A percentile compares a stretch with the other conserved stretches of the same genome.
These are phyloP conservation scores for Argyresthia goedartella DNA, from an alignment of 2,888 invertebrate species.

Conservation along the genomic window DNA sequence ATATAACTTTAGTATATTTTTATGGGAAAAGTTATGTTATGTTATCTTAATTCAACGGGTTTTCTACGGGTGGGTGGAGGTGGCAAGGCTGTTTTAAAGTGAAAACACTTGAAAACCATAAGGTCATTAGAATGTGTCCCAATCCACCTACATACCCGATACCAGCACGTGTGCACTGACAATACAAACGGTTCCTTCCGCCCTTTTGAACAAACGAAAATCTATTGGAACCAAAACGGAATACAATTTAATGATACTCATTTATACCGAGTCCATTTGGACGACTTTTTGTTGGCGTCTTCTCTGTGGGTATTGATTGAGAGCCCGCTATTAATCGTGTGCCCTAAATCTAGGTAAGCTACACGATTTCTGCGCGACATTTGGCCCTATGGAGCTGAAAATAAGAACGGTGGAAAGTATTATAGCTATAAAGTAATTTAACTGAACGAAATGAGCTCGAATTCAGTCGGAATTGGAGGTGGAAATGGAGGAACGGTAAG, in stretches of 20 bases:
- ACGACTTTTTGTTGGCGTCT: conserved; percentile 1
- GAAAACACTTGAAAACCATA: no score
- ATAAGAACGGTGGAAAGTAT: no score
- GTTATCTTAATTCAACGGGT: no score
- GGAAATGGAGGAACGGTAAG: background rate
- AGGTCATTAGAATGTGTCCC: no score
- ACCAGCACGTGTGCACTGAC: conserved; percentile 27
- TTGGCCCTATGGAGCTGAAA: no score
- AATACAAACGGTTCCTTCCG: conserved; percentile 40
- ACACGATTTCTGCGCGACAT: no score
- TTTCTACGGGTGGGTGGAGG: no score
- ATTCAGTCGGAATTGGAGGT: background rate
- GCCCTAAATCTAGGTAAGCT: no score
- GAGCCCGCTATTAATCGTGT: background rate
- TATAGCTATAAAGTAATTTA: background rate
- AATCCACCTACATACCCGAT: no score
- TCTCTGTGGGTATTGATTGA: background rate
- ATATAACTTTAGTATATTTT: no score
- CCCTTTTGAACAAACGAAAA: conserved; percentile 10
- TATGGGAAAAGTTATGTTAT: no score
- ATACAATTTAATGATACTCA: conserved; percentile 4
- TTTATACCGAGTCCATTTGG: conserved; percentile 1
- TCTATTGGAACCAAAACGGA: conserved; percentile 4
- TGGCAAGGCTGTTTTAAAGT: no score
- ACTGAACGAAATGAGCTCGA: background rate